phyloP scores from a whole-genome alignment of 2,113 vertebrate genomes.

The Phrynocephalus versicolor region DNA sequence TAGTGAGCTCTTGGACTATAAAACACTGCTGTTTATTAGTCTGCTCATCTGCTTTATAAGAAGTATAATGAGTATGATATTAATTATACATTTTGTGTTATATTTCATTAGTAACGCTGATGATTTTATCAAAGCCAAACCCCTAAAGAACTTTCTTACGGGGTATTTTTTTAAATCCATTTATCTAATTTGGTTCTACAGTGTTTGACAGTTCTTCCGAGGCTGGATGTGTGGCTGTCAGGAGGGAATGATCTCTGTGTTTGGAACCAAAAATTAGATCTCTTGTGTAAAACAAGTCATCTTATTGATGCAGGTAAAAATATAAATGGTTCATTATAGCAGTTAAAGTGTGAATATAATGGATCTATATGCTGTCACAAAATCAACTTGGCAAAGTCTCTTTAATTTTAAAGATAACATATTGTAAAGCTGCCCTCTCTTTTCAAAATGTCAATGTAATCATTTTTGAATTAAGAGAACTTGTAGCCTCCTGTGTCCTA shows the following conservation, averaged over 20 bases:
- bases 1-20: neutral
- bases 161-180: conserved; percentile 41
- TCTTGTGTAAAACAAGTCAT: conserved; percentile 85
- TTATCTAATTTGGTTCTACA: conserved; percentile 74
- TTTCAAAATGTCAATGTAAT: conserved; percentile 58
- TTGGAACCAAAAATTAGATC: conserved; percentile 89
- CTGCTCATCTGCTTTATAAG: neutral
- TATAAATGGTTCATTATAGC: conserved; percentile 61
- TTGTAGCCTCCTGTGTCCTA: conserved; percentile 35
- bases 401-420: conserved; percentile 63
- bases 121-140: conserved; percentile 39
- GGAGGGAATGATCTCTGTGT: conserved; percentile 90
- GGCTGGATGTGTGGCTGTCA: conserved; percentile 86
- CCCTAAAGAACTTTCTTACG: conserved; percentile 54
- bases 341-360: conserved; percentile 60
- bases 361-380: conserved; percentile 57
- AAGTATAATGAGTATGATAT: neutral
- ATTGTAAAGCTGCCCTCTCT: conserved; percentile 33
- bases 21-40: neutral
- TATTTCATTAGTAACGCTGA: conserved; percentile 36
- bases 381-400: conserved; percentile 55
- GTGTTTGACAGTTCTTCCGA: conserved; percentile 89
- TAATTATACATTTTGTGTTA: conserved; percentile 2
- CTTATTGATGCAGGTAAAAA: conserved; percentile 89
- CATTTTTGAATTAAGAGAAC: conserved; percentile 31